A percentile compares a stretch with the other conserved stretches of the same genome.
These are phyloP conservation scores for Pocillopora damicornis DNA, from an alignment of 64 coral and sea anemone genomes.

Conservation along the genomic window DNA sequence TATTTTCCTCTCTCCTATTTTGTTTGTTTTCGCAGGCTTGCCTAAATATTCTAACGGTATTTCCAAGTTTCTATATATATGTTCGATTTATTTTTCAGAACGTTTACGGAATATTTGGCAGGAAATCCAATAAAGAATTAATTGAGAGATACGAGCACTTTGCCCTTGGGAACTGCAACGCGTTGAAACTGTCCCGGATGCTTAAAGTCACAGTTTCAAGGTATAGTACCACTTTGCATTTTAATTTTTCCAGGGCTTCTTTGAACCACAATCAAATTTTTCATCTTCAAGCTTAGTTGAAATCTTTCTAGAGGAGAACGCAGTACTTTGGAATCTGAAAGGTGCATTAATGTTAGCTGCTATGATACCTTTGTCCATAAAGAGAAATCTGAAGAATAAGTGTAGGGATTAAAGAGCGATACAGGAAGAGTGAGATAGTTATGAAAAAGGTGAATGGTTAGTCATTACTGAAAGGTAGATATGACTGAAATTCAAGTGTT, in stretches of 20 bases:
- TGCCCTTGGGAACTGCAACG: not conserved
- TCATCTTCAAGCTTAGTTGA: not conserved
- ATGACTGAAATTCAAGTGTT: too few species aligned
- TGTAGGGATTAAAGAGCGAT: too few species aligned
- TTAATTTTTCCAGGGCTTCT: not conserved
- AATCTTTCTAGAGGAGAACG: too few species aligned
- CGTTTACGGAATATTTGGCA: slow-evolving; percentile 11
- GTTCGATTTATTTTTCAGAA: not conserved
- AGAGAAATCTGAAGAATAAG: too few species aligned
- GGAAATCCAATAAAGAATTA: not conserved
- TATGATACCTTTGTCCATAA: too few species aligned
- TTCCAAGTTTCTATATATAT: not conserved
- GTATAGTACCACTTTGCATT: not conserved
- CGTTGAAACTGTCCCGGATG: not conserved
- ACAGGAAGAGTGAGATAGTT: too few species aligned
- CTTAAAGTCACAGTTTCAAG: slow-evolving; percentile 19
- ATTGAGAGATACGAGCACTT: not conserved
- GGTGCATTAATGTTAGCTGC: too few species aligned
- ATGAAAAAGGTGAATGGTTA: too few species aligned
- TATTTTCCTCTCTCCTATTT: too few species aligned
- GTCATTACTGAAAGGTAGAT: too few species aligned
- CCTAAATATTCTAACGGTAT: too few species aligned
- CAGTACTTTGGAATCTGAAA: too few species aligned
- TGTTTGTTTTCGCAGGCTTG: not conserved
- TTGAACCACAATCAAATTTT: not conserved